Conservation (phyloP, 2,797 vertebrate species). For the Bryconaethiops microstoma region DNA sequence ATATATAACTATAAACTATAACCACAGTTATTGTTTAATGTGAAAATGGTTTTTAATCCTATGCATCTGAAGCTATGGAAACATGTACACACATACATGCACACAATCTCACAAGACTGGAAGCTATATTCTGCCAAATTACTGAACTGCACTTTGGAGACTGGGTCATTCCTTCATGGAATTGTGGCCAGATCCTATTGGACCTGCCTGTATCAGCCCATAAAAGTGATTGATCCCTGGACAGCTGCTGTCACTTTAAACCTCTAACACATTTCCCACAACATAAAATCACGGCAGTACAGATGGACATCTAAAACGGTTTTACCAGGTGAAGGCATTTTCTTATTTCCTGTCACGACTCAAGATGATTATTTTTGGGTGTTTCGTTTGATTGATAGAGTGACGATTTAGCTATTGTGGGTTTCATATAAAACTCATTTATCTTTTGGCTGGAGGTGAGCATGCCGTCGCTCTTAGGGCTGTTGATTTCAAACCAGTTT, state of each 20-base stretch:
- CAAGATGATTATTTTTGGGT: slow-evolving; percentile 9
- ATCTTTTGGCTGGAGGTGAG: neutral
- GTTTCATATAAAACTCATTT: neutral
- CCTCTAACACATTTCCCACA: slow-evolving; percentile 26
- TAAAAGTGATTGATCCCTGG: slow-evolving; percentile 1
- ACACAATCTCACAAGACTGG: neutral
- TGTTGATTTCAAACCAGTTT: slow-evolving; percentile 8
- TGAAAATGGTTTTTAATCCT: too few relatives aligned
- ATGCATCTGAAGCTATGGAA: neutral
- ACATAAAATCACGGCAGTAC: neutral
- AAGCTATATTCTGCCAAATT: neutral
- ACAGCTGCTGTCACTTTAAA: slow-evolving; percentile 45
- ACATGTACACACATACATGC: neutral
- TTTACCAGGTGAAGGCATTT: slow-evolving; percentile 5
- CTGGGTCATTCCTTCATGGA: slow-evolving; percentile 22
- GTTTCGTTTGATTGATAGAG: neutral
- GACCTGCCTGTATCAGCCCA: neutral
- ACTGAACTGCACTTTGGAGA: slow-evolving; percentile 4
- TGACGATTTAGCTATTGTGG: neutral
- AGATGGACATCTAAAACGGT: neutral
- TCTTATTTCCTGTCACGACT: slow-evolving; percentile 21
- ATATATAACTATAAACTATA: too few relatives aligned
- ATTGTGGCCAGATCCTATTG: neutral
- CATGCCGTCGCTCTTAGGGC: neutral
- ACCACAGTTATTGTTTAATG: too few relatives aligned